These are phyloP conservation scores for Champsocephalus esox DNA, from an alignment of 2,797 vertebrate genomes.

Conservation along the genomic window DNA sequence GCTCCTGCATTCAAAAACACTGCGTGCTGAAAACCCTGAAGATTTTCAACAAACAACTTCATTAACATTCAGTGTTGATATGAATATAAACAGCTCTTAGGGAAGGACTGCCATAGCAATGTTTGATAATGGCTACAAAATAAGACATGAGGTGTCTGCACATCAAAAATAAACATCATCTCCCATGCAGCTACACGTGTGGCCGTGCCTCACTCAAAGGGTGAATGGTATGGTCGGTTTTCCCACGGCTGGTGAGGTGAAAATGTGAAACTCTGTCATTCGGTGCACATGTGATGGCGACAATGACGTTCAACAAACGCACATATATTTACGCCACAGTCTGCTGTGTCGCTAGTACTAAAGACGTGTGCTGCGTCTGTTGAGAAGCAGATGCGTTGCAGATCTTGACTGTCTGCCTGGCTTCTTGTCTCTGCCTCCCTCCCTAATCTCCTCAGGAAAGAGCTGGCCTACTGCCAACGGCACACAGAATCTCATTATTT, in stretches of 20 bases:
- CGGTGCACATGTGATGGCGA: constrained; percentile 16
- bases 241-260: constrained; percentile 33
- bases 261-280: constrained; percentile 41
- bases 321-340: constrained; percentile 42
- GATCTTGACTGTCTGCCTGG: constrained; percentile 59
- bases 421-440: constrained; percentile 55
- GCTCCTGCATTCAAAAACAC: constrained; percentile 6
- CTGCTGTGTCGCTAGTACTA: constrained; percentile 49
- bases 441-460: constrained; percentile 84
- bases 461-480: constrained; percentile 67
- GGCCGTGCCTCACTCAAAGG: constrained; percentile 41
- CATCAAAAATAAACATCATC: constrained; percentile 45
- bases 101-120: constrained; percentile 24
- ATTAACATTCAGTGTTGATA: constrained; percentile 37
- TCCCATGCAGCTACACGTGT: constrained; percentile 30
- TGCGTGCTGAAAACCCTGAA: constrained; percentile 13
- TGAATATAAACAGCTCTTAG: constrained; percentile 32
- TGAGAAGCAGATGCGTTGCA: constrained; percentile 70
- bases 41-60: constrained; percentile 24
- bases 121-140: constrained; percentile 29
- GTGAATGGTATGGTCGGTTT: constrained; percentile 29
- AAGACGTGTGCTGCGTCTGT: constrained; percentile 62
- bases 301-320: constrained; percentile 37
- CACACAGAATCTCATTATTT: constrained; percentile 74
- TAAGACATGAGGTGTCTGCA: constrained; percentile 15